Base-by-base conservation (phyloP, 2,797 vertebrate species). In the Catamblyrhynchus diadema region DNA sequence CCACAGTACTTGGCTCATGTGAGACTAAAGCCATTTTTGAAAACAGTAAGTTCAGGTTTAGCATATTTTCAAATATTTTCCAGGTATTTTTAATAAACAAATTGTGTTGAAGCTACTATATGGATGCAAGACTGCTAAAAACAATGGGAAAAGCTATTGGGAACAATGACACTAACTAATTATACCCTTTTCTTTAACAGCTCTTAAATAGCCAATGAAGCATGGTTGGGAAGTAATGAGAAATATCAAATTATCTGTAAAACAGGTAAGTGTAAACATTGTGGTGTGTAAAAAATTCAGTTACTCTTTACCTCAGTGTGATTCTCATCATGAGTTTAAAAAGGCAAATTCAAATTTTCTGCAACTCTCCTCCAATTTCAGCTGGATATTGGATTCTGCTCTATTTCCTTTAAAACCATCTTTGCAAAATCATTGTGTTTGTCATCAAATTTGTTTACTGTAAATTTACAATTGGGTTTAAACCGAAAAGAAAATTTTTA, bases 141-240 rank as follows among this genome's bases (percentile, higher is more conserved):
- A 19, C 2, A 64, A n/a, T 7, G 10, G 3, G 5, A 35, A 75
- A 75, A 67, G 0, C 3, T 79, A 10, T n/a, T 12, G 2, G 10
- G 7, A 56, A 25, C 6, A 20, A 67, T 28, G 8, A 35, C 8
- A 64, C 13, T 30, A 37, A 67, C 8, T 30, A 50, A 71, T 62
- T 16, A 47, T 17, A 35, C 2, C 6, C 0, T 59, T 87, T 84
- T 84, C 22, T 71, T 54, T 28, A 70, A 37, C 25, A 42, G 10
- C 2, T 74, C 10, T 51, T 60, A 53, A 79, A 53, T 45, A 86
- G 19, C 6, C 12, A 56, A 14, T 44, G 15, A 47, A 89, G 27
- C 2, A 4, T n/a, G 10, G 8, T 24, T 56, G 64, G 14, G 18
- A 85, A 73, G 2, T n/a, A 23, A 13, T 41, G 22, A 72, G 42